phyloP scores from a whole-genome alignment of 2,888 invertebrate species.

The Neoascia interrupta region DNA sequence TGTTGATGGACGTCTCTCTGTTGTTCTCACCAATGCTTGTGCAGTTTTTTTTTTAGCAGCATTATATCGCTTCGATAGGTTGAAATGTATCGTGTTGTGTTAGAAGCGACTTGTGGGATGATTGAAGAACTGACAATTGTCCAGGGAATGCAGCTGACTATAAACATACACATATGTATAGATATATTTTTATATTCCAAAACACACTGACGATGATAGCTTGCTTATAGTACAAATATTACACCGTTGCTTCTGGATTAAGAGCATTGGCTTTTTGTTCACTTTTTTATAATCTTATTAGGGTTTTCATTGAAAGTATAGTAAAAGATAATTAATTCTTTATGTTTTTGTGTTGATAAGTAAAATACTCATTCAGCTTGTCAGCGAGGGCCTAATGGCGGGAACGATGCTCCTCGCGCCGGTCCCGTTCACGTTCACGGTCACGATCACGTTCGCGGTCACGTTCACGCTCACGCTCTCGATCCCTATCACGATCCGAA shows the following conservation, averaged over 20 bases:
- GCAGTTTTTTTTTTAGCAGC: background rate
- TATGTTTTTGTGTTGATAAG: constrained; percentile 55
- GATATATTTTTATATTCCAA: too few relatives aligned
- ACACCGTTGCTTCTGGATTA: constrained; percentile 22
- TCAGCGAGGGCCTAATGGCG: constrained; percentile 81
- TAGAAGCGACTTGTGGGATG: background rate
- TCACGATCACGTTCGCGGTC: constrained; percentile 84
- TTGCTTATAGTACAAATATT: constrained; percentile 43
- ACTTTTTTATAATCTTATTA: constrained; percentile 53
- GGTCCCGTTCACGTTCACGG: constrained; percentile 84
- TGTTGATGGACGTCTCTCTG: constrained; percentile 26
- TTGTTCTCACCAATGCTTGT: constrained; percentile 8
- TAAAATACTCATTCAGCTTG: constrained; percentile 49
- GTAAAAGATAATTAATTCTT: constrained; percentile 42
- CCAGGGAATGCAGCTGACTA: too few relatives aligned
- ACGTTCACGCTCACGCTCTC: constrained; percentile 83
- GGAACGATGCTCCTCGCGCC: constrained; percentile 86
- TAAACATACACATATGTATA: too few relatives aligned
- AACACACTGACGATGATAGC: too few relatives aligned
- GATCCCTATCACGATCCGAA: constrained; percentile 85
- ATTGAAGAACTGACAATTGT: constrained; percentile 28
- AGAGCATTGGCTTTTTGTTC: constrained; percentile 47
- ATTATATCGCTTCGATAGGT: background rate
- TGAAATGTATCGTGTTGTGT: background rate
- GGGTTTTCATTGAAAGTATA: constrained; percentile 41